Conservation (phyloP, 2,113 vertebrate species). For the Alaudala cheleensis region DNA sequence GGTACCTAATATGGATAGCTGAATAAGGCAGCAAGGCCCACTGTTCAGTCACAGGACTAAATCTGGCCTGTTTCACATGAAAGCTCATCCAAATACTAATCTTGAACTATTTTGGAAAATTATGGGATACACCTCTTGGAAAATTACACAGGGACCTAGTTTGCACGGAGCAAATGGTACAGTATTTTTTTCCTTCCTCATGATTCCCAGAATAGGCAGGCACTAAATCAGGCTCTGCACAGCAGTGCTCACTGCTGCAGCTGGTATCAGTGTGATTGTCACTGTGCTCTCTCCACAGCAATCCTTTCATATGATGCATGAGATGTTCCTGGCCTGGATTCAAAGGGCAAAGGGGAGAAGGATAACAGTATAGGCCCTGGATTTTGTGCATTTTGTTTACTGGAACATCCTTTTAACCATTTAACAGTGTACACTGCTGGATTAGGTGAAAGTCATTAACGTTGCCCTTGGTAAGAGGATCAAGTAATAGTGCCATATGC, state of each 20-base stretch:
- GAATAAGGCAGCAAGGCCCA: not conserved
- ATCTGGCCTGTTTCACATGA: not conserved
- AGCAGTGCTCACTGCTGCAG: not conserved
- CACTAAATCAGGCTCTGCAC: not conserved
- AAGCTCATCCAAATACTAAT: not conserved
- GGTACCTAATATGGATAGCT: not conserved
- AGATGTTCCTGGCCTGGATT: conserved; percentile 41
- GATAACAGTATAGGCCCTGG: not conserved
- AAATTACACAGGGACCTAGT: not conserved
- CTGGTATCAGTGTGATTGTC: not conserved
- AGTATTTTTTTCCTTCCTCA: not conserved
- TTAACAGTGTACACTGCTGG: not conserved
- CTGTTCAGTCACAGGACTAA: not conserved
- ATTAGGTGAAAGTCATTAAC: conserved; percentile 15
- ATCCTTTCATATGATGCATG: not conserved
- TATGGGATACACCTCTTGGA: not conserved
- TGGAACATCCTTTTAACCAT: conserved; percentile 38
- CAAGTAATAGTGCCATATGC: conserved; percentile 26
- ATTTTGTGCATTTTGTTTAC: conserved; percentile 46
- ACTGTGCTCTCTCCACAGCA: not conserved
- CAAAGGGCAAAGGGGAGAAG: conserved; percentile 41
- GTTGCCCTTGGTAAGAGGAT: conserved; percentile 43
- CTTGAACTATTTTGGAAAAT: not conserved
- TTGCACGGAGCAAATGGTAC: not conserved
- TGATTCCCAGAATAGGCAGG: not conserved